A percentile compares a stretch with the other conserved stretches of the same genome.
phyloP scores from a whole-genome alignment of 2,888 invertebrate genomes.

The Heterodera filipjevi region DNA sequence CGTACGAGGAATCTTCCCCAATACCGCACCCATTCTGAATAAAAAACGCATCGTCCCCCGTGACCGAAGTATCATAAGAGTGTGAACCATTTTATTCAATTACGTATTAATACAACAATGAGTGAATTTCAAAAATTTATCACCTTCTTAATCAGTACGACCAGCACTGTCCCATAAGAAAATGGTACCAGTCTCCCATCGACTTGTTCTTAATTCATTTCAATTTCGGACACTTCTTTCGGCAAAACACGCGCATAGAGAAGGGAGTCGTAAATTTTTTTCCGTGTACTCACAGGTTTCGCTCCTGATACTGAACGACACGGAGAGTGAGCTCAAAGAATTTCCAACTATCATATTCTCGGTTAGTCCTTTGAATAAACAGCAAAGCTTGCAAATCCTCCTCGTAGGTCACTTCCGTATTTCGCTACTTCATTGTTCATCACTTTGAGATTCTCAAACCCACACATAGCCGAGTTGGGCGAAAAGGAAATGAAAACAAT shows the following conservation, averaged over 20 bases:
- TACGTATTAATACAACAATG: background rate
- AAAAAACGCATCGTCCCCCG: slow-evolving; percentile 3
- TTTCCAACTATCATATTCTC: slow-evolving; percentile 30
- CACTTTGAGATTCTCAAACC: slow-evolving; percentile 17
- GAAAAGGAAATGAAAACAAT: slow-evolving; percentile 14
- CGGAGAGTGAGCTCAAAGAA: background rate
- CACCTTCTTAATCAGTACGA: slow-evolving; percentile 6
- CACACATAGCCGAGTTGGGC: slow-evolving; percentile 21
- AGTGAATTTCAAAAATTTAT: slow-evolving; percentile 6
- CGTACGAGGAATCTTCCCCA: background rate
- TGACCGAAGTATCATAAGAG: slow-evolving; percentile 26
- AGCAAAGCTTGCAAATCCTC: slow-evolving; percentile 26
- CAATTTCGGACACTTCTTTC: slow-evolving; percentile 21
- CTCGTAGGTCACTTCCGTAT: slow-evolving; percentile 20
- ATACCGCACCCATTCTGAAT: background rate
- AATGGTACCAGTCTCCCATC: background rate
- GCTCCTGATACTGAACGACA: slow-evolving; percentile 26
- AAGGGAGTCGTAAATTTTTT: slow-evolving; percentile 20
- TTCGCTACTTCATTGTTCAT: background rate
- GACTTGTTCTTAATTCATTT: background rate
- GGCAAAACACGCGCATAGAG: slow-evolving; percentile 17
- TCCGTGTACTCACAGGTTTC: slow-evolving; percentile 13
- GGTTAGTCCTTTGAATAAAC: slow-evolving; percentile 18
- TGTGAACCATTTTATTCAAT: slow-evolving; percentile 10
- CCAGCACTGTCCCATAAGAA: background rate